These are phyloP conservation scores for Scaptomyza tumidula DNA, from an alignment of 2,888 invertebrate species.

Conservation along the genomic window DNA sequence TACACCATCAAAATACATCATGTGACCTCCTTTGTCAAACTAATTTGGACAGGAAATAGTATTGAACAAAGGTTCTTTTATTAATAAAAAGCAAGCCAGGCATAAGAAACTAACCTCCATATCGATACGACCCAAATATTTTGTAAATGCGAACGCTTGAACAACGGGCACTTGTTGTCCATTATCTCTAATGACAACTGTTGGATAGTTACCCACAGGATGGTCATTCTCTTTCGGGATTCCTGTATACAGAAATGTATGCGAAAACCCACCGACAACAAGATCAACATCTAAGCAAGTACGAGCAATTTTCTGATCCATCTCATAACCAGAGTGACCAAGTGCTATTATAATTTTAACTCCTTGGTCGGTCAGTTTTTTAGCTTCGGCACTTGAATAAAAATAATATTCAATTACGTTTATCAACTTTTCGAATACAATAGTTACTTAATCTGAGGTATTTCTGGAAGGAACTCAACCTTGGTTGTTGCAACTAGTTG, in stretches of 20 bases:
- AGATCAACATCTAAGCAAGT: constrained; percentile 91
- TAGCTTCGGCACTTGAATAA: constrained; percentile 85
- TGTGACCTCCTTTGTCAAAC: constrained; percentile 89
- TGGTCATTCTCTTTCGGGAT: constrained; percentile 88
- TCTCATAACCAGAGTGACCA: constrained; percentile 92
- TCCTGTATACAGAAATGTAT: constrained; percentile 93
- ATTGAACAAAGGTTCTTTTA: not conserved
- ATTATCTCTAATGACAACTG: constrained; percentile 87
- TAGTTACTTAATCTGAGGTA: constrained; percentile 86
- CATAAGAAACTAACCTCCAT: constrained; percentile 69
- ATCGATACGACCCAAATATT: constrained; percentile 93
- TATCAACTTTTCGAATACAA: not conserved
- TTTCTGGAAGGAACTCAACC: constrained; percentile 88
- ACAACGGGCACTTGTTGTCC: constrained; percentile 92
- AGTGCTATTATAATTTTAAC: constrained; percentile 92
- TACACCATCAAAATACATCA: constrained; percentile 88
- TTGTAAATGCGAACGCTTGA: constrained; percentile 95
- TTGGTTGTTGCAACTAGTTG: constrained; percentile 85
- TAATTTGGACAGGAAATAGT: not conserved
- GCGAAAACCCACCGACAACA: constrained; percentile 94
- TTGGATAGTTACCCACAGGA: constrained; percentile 91
- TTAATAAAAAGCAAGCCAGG: not conserved
- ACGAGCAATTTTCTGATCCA: constrained; percentile 90
- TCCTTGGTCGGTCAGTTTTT: constrained; percentile 86
- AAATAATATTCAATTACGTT: not conserved